phyloP scores from a whole-genome alignment of 2,888 invertebrate genomes.

The Hirtodrosophila trivittata region DNA sequence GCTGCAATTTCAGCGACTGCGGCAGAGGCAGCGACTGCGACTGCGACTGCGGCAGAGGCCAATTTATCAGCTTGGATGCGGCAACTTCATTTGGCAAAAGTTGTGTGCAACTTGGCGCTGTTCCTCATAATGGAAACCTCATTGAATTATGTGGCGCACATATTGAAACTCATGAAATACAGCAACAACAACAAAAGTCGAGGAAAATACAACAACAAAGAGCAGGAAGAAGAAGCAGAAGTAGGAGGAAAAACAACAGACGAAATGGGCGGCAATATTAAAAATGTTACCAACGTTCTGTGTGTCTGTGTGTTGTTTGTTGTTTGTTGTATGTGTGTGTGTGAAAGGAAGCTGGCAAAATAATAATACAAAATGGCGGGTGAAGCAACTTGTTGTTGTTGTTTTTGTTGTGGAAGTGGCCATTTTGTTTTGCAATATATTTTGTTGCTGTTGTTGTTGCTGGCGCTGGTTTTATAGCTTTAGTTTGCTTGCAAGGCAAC shows the following conservation, averaged over 20 bases:
- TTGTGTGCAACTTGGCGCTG: conserved; percentile 23
- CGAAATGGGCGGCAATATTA: conserved; percentile 58
- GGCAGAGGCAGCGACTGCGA: conserved; percentile 10
- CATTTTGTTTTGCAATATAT: conserved; percentile 66
- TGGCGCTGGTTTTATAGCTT: conserved; percentile 68
- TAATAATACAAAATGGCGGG: conserved; percentile 75
- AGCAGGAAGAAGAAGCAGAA: conserved; percentile 8
- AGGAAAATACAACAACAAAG: conserved; percentile 1
- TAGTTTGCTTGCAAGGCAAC: conserved; percentile 68
- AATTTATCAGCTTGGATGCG: conserved; percentile 37
- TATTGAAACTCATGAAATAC: conserved; percentile 57
- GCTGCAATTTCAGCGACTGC: conserved; percentile 2
- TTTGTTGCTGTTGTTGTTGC: conserved; percentile 41
- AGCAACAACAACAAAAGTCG: conserved; percentile 1
- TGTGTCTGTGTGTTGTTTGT: conserved; percentile 13
- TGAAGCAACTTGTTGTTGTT: conserved; percentile 33
- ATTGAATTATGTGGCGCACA: conserved; percentile 65
- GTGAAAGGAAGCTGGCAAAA: conserved; percentile 52
- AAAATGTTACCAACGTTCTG: conserved; percentile 53
- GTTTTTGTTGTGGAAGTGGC: conserved; percentile 44
- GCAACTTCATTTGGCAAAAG: conserved; percentile 36
- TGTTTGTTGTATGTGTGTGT: conserved; percentile 14
- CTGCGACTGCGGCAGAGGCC: neutral
- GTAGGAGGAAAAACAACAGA: conserved; percentile 34
- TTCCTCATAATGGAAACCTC: conserved; percentile 39